These are phyloP conservation scores for Platorchestia sp. DNA, from an alignment of 1,140 invertebrate genomes.

Conservation along the genomic window DNA sequence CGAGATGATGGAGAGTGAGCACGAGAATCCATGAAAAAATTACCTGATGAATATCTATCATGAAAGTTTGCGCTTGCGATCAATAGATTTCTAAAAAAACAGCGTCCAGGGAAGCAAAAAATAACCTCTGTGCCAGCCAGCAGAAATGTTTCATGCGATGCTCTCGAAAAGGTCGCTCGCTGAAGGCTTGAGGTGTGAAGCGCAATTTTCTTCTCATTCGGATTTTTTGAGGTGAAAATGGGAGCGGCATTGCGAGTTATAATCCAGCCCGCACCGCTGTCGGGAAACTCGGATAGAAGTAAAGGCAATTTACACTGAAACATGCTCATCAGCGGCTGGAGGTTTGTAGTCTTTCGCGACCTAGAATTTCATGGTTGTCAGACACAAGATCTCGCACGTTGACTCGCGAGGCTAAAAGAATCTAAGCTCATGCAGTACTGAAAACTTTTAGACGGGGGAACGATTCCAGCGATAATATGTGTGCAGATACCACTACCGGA, in stretches of 20 bases:
- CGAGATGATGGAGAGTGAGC: constrained; percentile 26
- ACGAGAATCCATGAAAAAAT: constrained; percentile 10
- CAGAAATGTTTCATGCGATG: neutral
- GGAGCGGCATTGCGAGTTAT: neutral
- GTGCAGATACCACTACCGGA: neutral
- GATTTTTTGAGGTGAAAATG: neutral
- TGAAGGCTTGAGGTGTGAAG: neutral
- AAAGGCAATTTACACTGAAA: neutral
- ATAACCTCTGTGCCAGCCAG: neutral
- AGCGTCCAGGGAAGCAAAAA: neutral
- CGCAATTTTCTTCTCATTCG: neutral
- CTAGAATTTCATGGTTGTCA: neutral
- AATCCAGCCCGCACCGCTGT: neutral
- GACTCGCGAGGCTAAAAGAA: neutral
- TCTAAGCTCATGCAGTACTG: neutral
- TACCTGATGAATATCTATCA: constrained; percentile 31
- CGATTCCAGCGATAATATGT: neutral
- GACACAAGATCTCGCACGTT: neutral
- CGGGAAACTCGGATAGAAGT: neutral
- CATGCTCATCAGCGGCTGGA: neutral
- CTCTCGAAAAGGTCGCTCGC: neutral
- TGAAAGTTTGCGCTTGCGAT: constrained; percentile 3
- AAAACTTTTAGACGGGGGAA: neutral
- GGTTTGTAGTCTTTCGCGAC: neutral
- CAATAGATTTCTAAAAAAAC: constrained; percentile 12